A percentile compares a stretch with the other conserved stretches of the same genome.
phyloP scores from a whole-genome alignment of 2,113 vertebrate species.

The Passer montanus region DNA sequence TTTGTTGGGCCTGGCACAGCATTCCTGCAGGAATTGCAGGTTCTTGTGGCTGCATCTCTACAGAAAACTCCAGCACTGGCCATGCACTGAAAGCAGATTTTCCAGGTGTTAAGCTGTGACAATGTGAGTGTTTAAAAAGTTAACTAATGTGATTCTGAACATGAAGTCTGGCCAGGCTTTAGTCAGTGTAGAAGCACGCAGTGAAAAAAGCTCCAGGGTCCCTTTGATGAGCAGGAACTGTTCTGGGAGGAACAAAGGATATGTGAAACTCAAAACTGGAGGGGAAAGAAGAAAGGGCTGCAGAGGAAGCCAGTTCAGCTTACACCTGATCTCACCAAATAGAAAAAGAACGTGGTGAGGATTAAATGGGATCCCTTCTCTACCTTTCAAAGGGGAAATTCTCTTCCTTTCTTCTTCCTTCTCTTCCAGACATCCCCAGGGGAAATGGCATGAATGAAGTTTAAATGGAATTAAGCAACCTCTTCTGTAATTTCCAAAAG shows the following conservation, averaged over 20 bases:
- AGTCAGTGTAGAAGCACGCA: not conserved
- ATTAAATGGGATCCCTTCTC: not conserved
- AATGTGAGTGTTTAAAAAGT: not conserved
- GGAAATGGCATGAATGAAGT: not conserved
- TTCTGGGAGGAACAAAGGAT: not conserved
- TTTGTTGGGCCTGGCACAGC: not conserved
- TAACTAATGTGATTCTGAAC: not conserved
- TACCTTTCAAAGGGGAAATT: not conserved
- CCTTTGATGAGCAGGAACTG: not conserved
- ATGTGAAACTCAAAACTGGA: not conserved
- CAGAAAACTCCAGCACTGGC: not conserved
- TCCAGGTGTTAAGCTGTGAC: not conserved
- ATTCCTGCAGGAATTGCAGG: not conserved
- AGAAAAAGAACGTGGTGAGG: not conserved
- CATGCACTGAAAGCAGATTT: not conserved
- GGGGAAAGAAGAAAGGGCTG: not conserved
- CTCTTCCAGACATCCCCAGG: not conserved
- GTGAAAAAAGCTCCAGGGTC: not conserved
- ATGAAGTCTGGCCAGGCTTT: not conserved
- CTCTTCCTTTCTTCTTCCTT: not conserved
- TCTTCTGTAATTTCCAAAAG: not conserved
- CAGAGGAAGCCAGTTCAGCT: not conserved
- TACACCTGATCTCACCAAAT: not conserved
- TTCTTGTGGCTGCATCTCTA: not conserved
- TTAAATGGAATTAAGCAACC: not conserved